These are phyloP conservation scores for Neodiprion virginianus DNA, from an alignment of 1,140 invertebrate genomes.

Conservation along the genomic window DNA sequence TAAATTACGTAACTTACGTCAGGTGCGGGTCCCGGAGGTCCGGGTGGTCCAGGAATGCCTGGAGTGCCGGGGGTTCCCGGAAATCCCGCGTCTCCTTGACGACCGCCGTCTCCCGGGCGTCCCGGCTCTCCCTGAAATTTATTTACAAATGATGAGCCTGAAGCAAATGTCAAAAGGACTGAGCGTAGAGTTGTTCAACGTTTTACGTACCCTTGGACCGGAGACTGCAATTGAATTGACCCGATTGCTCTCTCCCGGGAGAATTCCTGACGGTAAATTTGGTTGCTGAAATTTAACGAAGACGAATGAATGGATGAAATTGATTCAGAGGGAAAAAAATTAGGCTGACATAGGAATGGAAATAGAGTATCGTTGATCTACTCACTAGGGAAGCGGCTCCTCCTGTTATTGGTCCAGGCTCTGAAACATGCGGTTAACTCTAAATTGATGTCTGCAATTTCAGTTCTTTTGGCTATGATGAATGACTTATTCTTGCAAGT, in stretches of 20 bases:
- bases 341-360: background rate
- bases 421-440: background rate
- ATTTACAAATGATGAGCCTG: constrained; percentile 11
- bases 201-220: constrained; percentile 36
- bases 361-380: background rate
- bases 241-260: constrained; percentile 39
- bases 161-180: background rate
- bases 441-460: background rate
- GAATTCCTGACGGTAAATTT: constrained; percentile 29
- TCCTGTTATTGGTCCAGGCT: background rate
- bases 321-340: background rate
- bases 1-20: constrained; percentile 66
- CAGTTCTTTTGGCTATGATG: too few relatives aligned
- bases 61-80: constrained; percentile 71
- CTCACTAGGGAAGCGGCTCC: background rate
- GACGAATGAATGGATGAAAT: background rate
- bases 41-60: constrained; percentile 74
- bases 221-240: constrained; percentile 35
- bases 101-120: constrained; percentile 64
- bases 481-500: too few relatives aligned
- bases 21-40: constrained; percentile 74
- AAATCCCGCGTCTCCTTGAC: constrained; percentile 65
- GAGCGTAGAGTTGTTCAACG: background rate
- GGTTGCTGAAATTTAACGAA: constrained; percentile 24
- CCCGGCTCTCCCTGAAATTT: constrained; percentile 62